Base-by-base conservation (phyloP, 2,797 vertebrate species). In the Fringilla coelebs region DNA sequence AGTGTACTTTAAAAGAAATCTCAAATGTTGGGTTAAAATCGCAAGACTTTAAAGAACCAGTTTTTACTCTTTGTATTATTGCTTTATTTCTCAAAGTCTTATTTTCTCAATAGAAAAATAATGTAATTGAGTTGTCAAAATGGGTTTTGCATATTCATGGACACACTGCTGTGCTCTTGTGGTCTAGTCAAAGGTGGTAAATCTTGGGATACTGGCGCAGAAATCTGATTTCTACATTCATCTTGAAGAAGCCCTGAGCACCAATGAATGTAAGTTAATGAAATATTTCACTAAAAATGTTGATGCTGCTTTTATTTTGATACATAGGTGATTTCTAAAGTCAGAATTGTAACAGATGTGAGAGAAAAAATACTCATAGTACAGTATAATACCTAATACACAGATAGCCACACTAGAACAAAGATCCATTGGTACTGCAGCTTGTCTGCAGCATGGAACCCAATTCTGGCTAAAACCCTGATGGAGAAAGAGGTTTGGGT, bases 131-230 rank as follows among this genome's bases (percentile, higher is more conserved):
- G 28, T 45, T 89, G 15, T 78, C 87, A 78, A 92, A 83, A 29
- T 63, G 3, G 3, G 5, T 73, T 73, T 86, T 90, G 21, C 21
- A 32, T 40, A 41, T 32, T 96, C 46, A 38, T 48, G 16, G 78
- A 10, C 29, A 31, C 17, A 77, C 4, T 90, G 9, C 89, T 96
- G 2, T 46, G 20, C 18, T 92, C 77, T 61, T 96, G 13, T 94
- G 77, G 66, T 97, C 75, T 97, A 99, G 99, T 99, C 99, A 4
- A 99, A 99, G 98, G 85, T 99, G 38, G 94, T 99, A 92, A 97
- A 97, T 55, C 97, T 98, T 96, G 98, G 98, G 67, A 89, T 97
- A 40, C 90, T 99, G 97, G 97, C 97, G 67, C 99, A 98, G 97
- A 99, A 98, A 96, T 99, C 99, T 41, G 96, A 98, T 89, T 99